Conservation (phyloP, 2,888 invertebrate genomes). For the Cerastis leucographa region DNA sequence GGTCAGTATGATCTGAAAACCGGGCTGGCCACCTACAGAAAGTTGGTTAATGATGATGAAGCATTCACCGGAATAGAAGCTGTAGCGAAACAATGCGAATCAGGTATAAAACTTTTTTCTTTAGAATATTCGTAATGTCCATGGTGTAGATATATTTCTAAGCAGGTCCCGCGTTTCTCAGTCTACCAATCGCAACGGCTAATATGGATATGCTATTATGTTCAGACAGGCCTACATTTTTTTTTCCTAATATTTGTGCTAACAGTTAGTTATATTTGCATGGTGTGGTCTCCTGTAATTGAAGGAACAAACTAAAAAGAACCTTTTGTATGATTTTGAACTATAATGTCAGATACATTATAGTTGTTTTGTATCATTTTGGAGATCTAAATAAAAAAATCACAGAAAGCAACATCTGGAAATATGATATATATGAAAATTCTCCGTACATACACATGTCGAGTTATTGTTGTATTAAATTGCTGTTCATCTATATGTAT, state of each 20-base stretch:
- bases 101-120: neutral
- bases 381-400: too few species aligned
- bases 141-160: neutral
- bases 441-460: neutral
- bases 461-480: neutral
- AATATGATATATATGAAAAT: too few species aligned
- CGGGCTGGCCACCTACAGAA: neutral
- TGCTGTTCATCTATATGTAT: neutral
- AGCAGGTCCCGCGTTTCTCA: neutral
- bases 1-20: conserved; percentile 20
- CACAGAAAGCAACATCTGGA: neutral
- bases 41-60: neutral
- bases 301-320: too few species aligned
- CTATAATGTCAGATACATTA: too few species aligned
- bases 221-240: neutral
- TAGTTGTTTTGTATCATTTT: too few species aligned
- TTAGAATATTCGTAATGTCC: neutral
- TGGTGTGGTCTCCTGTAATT: too few species aligned
- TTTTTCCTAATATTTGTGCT: too few species aligned
- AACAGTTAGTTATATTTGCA: too few species aligned
- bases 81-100: neutral
- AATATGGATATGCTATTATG: too few species aligned
- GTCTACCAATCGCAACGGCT: neutral
- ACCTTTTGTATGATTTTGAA: too few species aligned
- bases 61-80: neutral